phyloP scores from a whole-genome alignment of 1,140 invertebrate species.

The Sitophilus oryzae region DNA sequence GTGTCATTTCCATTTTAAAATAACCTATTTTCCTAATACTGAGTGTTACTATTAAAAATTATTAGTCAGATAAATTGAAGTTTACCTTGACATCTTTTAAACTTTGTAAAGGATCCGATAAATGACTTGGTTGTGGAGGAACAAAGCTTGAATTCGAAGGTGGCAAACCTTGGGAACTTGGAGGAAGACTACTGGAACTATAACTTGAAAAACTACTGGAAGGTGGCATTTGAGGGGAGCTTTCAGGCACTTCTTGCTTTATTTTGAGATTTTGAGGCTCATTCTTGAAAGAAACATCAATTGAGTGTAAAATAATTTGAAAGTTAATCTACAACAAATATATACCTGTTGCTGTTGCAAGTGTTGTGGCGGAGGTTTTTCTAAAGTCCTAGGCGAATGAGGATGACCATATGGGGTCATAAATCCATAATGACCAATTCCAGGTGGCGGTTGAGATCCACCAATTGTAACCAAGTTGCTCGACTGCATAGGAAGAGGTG shows the following conservation, averaged over 20 bases:
- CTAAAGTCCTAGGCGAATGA: constrained; percentile 29
- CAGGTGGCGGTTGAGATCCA: constrained; percentile 41
- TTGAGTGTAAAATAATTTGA: not conserved
- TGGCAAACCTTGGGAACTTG: constrained; percentile 20
- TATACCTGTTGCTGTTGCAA: constrained; percentile 44
- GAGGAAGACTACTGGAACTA: constrained; percentile 10
- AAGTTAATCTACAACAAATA: not conserved
- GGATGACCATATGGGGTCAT: constrained; percentile 39
- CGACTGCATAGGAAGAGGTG: constrained; percentile 50
- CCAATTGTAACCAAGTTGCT: constrained; percentile 53
- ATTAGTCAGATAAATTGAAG: too few species aligned
- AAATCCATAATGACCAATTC: constrained; percentile 48
- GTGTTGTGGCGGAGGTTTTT: constrained; percentile 44
- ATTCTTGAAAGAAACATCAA: constrained; percentile 32
- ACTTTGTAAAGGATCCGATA: constrained; percentile 64
- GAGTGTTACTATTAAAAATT: too few species aligned
- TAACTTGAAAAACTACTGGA: constrained; percentile 2
- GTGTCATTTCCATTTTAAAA: too few species aligned
- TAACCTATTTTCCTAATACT: too few species aligned
- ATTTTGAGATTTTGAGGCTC: constrained; percentile 74
- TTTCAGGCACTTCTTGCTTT: constrained; percentile 64
- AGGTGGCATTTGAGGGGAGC: constrained; percentile 9
- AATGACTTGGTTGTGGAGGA: constrained; percentile 25
- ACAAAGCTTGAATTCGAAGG: constrained; percentile 22
- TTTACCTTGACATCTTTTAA: constrained; percentile 71